These are phyloP conservation scores for Pharmacophagus antenor DNA, from an alignment of 2,888 invertebrate genomes.

Conservation along the genomic window DNA sequence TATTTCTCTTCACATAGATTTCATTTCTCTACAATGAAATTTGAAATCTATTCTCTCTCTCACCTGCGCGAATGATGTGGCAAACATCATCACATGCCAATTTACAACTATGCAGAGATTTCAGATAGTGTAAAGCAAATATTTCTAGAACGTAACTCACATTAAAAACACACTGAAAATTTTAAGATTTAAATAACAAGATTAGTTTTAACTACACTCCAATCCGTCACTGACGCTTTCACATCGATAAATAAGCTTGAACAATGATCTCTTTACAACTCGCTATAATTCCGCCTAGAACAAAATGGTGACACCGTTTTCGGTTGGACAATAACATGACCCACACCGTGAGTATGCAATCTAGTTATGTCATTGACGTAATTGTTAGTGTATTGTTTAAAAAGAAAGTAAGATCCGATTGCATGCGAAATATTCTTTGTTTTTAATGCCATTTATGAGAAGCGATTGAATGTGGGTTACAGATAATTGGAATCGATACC, in stretches of 20 bases:
- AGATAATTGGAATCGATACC: background rate
- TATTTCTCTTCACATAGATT: no score
- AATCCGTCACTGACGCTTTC: background rate
- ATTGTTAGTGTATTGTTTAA: background rate
- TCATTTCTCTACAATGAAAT: no score
- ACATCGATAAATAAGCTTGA: background rate
- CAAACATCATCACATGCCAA: no score
- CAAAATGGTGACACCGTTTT: background rate
- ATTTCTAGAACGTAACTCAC: no score
- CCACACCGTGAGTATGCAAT: background rate
- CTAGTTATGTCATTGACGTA: constrained; percentile 1
- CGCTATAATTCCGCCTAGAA: background rate
- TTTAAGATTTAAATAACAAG: background rate
- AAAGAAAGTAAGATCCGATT: background rate
- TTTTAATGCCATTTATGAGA: background rate
- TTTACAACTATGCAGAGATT: no score
- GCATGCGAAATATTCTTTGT: background rate
- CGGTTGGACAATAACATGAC: background rate
- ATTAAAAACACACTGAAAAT: no score
- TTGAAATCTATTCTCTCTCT: no score
- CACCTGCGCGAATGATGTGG: no score
- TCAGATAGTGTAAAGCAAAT: no score
- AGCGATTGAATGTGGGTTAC: background rate
- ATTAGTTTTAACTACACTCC: background rate
- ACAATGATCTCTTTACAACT: background rate